Base-by-base conservation (phyloP, 2,888 invertebrate species). In the Trachelus troglodyta region DNA sequence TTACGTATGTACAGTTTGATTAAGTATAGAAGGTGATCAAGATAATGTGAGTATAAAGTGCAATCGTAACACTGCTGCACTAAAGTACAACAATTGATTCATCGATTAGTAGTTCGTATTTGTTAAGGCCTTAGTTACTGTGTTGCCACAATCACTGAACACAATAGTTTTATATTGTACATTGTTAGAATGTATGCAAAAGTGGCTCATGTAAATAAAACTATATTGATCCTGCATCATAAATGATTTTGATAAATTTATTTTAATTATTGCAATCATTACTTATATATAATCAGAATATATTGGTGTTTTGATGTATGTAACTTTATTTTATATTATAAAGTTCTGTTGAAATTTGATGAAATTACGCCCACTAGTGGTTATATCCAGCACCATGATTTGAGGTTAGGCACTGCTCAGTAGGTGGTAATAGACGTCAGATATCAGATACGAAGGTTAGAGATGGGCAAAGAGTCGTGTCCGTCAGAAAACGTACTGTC, bases 141-240 rank as follows among this genome's bases (percentile, higher is more conserved):
- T 71, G 71, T 12, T 34, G 71, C 71, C 71, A 75, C 56, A 15
- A 56, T n/a, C 69, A 33, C n/a, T 75, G n/a, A 11, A 56, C 56
- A 56, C 56, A 75, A 76, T 76, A n/a, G 73, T 40, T 31, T 75
- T 77, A 77, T 30, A 79, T 80, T 78, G 79, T 80, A 79, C 79
- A 37, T 74, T 77, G 80, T 77, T 78, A 69, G 69, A 69, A 34
- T 69, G 34, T 73, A 76, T 76, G 77, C 68, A 56, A 33, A 56
- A 76, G 79, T 75, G 78, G 34, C n/a, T 71, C n/a, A 77, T 73
- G 37, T 56, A 74, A 77, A 23, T 73, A 77, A 69, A 2, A 73
- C 73, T 69, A 34, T 68, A n/a, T 40, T 34, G 34, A 68, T 56
- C 56, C 23, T 56, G 23, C 56, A 23, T 56, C 56, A 23, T 74